Evolutionary conservation across 2,113 vertebrate species (phyloP).

Genomic region (Halcyon senegalensis): DNA sequence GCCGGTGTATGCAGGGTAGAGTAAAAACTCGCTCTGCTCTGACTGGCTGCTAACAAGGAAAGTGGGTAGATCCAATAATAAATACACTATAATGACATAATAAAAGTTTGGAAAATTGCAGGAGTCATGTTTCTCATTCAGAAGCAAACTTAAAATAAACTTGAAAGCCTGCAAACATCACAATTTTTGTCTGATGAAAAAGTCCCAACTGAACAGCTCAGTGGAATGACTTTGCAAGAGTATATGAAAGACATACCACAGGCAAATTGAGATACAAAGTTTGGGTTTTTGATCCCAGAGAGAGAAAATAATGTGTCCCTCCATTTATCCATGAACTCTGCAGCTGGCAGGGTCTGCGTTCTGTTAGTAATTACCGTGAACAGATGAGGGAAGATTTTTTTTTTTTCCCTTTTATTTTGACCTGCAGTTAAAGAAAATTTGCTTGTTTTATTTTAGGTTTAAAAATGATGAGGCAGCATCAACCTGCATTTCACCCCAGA

Average conservation of each 20-base stretch:
- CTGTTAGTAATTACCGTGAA: slow-evolving; percentile 82
- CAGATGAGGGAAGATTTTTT: slow-evolving; percentile 74
- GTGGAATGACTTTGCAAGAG: slow-evolving; percentile 63
- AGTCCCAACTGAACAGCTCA: neutral
- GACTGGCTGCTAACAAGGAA: slow-evolving; percentile 37
- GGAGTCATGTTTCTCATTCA: slow-evolving; percentile 30
- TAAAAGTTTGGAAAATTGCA: slow-evolving; percentile 26
- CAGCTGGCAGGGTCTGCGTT: slow-evolving; percentile 76
- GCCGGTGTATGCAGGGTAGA: neutral
- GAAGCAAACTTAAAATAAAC: slow-evolving; percentile 50
- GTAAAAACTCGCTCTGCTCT: neutral
- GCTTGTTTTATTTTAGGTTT: slow-evolving; percentile 82
- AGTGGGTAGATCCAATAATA: slow-evolving; percentile 50
- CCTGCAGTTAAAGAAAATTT: slow-evolving; percentile 83
- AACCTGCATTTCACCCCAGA: slow-evolving; percentile 79
- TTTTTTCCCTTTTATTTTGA: slow-evolving; percentile 72
- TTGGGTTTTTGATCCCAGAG: slow-evolving; percentile 72
- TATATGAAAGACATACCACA: slow-evolving; percentile 72
- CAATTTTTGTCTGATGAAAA: slow-evolving; percentile 59
- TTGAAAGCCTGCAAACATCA: slow-evolving; percentile 58
- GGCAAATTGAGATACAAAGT: slow-evolving; percentile 68
- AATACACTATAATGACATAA: slow-evolving; percentile 14
- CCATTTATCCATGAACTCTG: slow-evolving; percentile 79
- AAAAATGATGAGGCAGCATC: slow-evolving; percentile 82
- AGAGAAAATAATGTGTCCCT: slow-evolving; percentile 75